Evolutionary conservation across 2,113 vertebrate genomes (phyloP).

Genomic region (Axis porcinus): DNA sequence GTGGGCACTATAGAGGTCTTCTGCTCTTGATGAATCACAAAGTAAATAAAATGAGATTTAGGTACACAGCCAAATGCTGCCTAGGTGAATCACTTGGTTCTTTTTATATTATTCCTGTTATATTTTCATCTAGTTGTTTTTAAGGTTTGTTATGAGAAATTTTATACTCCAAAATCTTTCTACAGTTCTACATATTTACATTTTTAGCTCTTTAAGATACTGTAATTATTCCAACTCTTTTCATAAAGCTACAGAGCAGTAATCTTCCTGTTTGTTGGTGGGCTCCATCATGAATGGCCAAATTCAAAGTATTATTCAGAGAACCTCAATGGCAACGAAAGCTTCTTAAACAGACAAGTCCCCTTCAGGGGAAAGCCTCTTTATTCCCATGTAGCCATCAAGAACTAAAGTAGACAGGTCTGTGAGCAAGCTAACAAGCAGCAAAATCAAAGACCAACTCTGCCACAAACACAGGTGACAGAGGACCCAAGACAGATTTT

Average conservation of each 20-base stretch:
- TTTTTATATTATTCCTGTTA: not conserved
- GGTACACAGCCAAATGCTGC: not conserved
- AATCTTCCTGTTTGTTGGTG: not conserved
- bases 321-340: not conserved
- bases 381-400: not conserved
- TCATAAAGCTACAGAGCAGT: not conserved
- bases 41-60: constrained; percentile 47
- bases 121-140: constrained; percentile 15
- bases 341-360: not conserved
- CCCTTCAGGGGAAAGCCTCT: not conserved
- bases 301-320: not conserved
- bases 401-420: not conserved
- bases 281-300: not conserved
- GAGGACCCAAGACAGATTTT: not conserved
- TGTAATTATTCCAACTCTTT: not conserved
- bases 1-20: not conserved
- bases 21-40: constrained; percentile 11
- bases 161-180: not conserved
- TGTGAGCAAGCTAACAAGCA: not conserved
- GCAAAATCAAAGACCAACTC: not conserved
- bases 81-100: not conserved
- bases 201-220: constrained; percentile 12
- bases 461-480: not conserved
- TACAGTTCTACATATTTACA: not conserved
- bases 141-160: not conserved